Conservation (phyloP, 1,140 invertebrate genomes). For the Antheraea pernyi region DNA sequence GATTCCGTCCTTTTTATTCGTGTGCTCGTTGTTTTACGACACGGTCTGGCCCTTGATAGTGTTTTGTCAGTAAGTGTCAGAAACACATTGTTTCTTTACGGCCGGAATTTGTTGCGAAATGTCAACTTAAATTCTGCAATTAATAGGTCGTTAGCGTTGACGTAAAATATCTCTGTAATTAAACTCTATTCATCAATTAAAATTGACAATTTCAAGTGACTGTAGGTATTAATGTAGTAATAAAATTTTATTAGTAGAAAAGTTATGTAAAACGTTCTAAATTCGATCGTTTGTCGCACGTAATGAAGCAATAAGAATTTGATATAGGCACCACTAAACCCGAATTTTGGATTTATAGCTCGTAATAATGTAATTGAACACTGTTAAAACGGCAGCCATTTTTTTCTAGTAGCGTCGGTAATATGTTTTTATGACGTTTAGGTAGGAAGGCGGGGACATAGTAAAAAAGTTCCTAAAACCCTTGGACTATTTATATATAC, state of each 20-base stretch:
- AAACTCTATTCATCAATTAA: not conserved
- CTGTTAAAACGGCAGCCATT: constrained; percentile 12
- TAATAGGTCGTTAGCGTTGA: constrained; percentile 22
- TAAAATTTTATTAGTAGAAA: not conserved
- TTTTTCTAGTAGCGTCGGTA: constrained; percentile 14
- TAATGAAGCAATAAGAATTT: constrained; percentile 31
- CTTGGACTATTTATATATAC: not conserved
- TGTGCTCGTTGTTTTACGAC: constrained; percentile 67
- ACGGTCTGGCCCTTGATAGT: constrained; percentile 56
- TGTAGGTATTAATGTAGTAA: not conserved
- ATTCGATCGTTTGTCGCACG: constrained; percentile 23
- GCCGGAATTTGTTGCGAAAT: constrained; percentile 39
- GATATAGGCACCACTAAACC: constrained; percentile 24
- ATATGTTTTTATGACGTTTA: constrained; percentile 11
- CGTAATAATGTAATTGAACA: constrained; percentile 27
- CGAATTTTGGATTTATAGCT: constrained; percentile 27
- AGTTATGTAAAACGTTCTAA: constrained; percentile 21
- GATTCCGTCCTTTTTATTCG: constrained; percentile 75
- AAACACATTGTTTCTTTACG: constrained; percentile 59
- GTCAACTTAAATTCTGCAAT: constrained; percentile 29
- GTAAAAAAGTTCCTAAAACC: constrained; percentile 3
- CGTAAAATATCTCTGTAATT: not conserved
- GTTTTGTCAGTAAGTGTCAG: constrained; percentile 42
- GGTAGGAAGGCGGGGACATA: constrained; percentile 5
- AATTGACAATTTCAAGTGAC: not conserved